Evolutionary conservation across 2,888 invertebrate genomes (phyloP).

Genomic region (Amiota communis): DNA sequence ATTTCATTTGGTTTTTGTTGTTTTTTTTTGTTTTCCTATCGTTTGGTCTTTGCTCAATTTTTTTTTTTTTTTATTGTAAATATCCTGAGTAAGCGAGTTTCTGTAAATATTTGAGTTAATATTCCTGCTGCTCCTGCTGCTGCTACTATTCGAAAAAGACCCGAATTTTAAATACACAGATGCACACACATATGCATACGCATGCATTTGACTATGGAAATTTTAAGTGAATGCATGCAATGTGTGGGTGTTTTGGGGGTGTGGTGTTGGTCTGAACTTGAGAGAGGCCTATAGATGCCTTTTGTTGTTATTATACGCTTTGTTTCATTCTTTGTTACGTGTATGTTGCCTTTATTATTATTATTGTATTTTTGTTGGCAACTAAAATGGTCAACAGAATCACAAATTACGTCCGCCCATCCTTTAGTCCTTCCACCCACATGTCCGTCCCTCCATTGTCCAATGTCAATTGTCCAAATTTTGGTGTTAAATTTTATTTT

Average conservation of each 20-base stretch:
- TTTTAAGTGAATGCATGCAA: background rate
- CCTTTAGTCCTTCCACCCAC: no score
- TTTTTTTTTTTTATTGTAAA: no score
- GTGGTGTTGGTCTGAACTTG: no score
- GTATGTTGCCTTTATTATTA: slow-evolving; percentile 42
- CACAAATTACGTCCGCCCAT: slow-evolving; percentile 13
- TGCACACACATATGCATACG: no score
- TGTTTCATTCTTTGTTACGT: slow-evolving; percentile 35
- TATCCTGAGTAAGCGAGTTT: slow-evolving; percentile 18
- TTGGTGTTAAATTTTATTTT: background rate
- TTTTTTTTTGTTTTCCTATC: background rate
- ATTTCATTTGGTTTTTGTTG: no score
- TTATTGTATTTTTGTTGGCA: slow-evolving; percentile 39
- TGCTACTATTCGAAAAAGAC: slow-evolving; percentile 6
- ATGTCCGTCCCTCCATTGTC: no score
- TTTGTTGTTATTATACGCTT: slow-evolving; percentile 15
- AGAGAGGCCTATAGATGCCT: background rate
- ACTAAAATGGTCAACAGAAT: slow-evolving; percentile 22
- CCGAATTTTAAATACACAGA: slow-evolving; percentile 14
- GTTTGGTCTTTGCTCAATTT: background rate
- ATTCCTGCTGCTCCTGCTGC: background rate
- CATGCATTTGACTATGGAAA: background rate
- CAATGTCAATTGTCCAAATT: slow-evolving; percentile 8
- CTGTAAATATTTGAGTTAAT: slow-evolving; percentile 28
- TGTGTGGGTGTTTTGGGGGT: no score